Evolutionary conservation across 2,113 vertebrate genomes (phyloP).

Genomic region (western clawed frog (Xenopus tropicalis)): UCB_Xtro_10.0 CM004447.2:130123501-130124000

Average conservation of each 20-base stretch:
- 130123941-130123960: not conserved
- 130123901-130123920: not conserved
- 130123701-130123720: too few relatives aligned
- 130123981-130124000: too few relatives aligned
- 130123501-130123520: too few relatives aligned
- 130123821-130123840: constrained; percentile 96
- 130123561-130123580: too few relatives aligned
- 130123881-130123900: not conserved
- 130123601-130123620: too few relatives aligned
- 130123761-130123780: constrained; percentile 94
- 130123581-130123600: too few relatives aligned
- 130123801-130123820: constrained; percentile 98
- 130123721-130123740: constrained; percentile 85
- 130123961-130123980: not conserved
- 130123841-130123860: constrained; percentile 68
- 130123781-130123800: constrained; percentile 97
- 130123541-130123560: too few relatives aligned
- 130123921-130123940: not conserved
- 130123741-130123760: constrained; percentile 97
- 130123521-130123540: too few relatives aligned
- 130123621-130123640: too few relatives aligned
- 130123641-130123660: too few relatives aligned
- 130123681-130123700: too few relatives aligned
- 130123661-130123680: too few relatives aligned
- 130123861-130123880: constrained; percentile 21